These are phyloP conservation scores for Pterophyllum scalare DNA, from an alignment of 2,113 vertebrate genomes.

Conservation along the genomic window DNA sequence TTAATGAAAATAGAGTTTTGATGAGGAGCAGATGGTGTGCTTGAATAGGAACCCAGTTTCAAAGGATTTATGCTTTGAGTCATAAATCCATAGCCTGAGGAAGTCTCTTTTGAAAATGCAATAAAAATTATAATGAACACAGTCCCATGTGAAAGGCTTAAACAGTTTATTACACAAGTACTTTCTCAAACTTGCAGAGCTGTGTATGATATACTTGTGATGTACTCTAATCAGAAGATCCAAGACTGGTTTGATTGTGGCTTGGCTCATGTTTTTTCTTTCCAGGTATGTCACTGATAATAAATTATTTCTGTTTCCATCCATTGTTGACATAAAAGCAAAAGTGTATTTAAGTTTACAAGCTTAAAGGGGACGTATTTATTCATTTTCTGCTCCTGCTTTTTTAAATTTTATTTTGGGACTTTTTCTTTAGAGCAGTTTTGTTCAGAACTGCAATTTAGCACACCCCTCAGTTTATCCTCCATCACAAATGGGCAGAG, in stretches of 20 bases:
- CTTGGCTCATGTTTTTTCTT: conserved; percentile 8
- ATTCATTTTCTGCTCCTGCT: too few species aligned
- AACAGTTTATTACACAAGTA: conserved; percentile 25
- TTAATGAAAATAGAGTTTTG: conserved; percentile 33
- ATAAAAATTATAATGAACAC: conserved; percentile 58
- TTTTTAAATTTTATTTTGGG: too few species aligned
- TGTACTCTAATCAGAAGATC: conserved; percentile 9
- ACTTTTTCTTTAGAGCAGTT: too few species aligned
- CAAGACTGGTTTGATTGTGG: conserved; percentile 3
- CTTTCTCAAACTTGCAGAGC: conserved; percentile 1
- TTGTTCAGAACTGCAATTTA: too few species aligned
- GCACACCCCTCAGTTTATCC: too few species aligned
- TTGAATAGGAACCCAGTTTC: conserved; percentile 40
- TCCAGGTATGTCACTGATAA: not conserved
- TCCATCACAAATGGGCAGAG: too few species aligned
- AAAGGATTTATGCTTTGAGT: conserved; percentile 55
- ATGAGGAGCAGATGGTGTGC: conserved; percentile 27
- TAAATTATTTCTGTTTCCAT: conserved; percentile 1
- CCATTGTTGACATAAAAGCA: not conserved
- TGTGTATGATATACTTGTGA: not conserved
- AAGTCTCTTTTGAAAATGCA: conserved; percentile 53
- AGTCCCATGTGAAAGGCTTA: conserved; percentile 25
- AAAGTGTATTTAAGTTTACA: too few species aligned
- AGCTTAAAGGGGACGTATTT: too few species aligned
- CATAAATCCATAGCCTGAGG: conserved; percentile 59